phyloP scores from a whole-genome alignment of 2,797 vertebrate species.

The Harpagifer antarcticus region DNA sequence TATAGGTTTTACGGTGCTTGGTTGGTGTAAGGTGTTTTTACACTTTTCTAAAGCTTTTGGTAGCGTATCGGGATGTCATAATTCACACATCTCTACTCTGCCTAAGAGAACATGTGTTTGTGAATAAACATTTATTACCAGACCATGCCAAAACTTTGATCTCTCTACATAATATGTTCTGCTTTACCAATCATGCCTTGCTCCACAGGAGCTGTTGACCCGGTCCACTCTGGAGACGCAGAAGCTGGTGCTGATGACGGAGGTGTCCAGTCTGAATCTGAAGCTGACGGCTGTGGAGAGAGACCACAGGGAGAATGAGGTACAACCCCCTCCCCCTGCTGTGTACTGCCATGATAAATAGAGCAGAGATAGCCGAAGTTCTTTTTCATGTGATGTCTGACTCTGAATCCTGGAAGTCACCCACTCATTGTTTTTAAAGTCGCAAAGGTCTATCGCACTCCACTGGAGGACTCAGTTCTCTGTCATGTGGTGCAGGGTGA shows the following conservation, averaged over 20 bases:
- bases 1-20: too few species aligned
- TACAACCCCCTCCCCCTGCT: constrained; percentile 50
- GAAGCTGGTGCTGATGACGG: constrained; percentile 95
- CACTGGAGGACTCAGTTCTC: constrained; percentile 25
- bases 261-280: constrained; percentile 94
- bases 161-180: too few species aligned
- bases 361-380: constrained; percentile 2
- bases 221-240: constrained; percentile 93
- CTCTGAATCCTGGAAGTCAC: constrained; percentile 49
- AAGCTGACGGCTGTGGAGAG: constrained; percentile 90
- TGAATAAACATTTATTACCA: not conserved
- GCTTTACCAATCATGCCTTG: constrained; percentile 3
- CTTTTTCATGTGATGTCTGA: constrained; percentile 12
- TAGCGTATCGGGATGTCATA: too few species aligned
- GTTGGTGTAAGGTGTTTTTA: too few species aligned
- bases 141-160: not conserved
- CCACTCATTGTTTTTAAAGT: constrained; percentile 66
- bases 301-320: constrained; percentile 91
- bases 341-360: not conserved
- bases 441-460: constrained; percentile 58
- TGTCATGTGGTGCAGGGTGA: constrained; percentile 59
- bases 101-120: too few species aligned
- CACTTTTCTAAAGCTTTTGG: too few species aligned
- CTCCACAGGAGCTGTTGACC: constrained; percentile 90
- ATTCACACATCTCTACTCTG: too few species aligned